Evolutionary conservation across 2,113 vertebrate species (phyloP).

Genomic region (Chlorodrepanis virens): DNA sequence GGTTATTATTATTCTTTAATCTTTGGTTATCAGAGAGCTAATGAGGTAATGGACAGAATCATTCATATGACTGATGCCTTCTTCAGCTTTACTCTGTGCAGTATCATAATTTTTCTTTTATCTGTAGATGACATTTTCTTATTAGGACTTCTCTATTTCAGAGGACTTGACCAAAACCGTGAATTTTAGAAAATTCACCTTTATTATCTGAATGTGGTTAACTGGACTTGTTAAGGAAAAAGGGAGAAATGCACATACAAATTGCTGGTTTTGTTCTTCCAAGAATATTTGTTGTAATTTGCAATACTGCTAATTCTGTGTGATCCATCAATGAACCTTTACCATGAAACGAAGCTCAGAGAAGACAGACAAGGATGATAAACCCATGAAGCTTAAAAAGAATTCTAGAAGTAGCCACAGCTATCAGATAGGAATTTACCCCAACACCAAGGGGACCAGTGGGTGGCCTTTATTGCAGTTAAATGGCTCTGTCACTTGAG

Average conservation of each 20-base stretch:
- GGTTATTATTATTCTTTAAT: too few species aligned
- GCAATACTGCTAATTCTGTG: neutral
- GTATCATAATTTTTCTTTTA: neutral
- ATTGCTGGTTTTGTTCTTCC: neutral
- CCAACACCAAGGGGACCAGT: neutral
- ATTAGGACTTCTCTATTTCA: neutral
- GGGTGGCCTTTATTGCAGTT: neutral
- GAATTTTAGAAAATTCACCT: neutral
- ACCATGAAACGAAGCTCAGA: neutral
- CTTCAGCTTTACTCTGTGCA: neutral
- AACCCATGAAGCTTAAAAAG: neutral
- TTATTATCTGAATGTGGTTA: neutral
- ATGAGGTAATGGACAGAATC: neutral
- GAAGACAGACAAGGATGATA: neutral
- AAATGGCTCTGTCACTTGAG: neutral
- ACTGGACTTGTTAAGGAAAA: neutral
- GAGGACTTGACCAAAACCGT: neutral
- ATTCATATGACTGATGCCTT: neutral
- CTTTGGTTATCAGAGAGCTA: neutral
- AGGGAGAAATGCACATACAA: neutral
- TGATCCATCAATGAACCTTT: rapidly evolving
- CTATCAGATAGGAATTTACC: neutral
- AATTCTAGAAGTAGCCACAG: neutral
- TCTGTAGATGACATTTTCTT: neutral
- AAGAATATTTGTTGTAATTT: neutral